These are phyloP conservation scores for Lissocephala sabroskyi DNA, from an alignment of 2,888 invertebrate species.

Conservation along the genomic window DNA sequence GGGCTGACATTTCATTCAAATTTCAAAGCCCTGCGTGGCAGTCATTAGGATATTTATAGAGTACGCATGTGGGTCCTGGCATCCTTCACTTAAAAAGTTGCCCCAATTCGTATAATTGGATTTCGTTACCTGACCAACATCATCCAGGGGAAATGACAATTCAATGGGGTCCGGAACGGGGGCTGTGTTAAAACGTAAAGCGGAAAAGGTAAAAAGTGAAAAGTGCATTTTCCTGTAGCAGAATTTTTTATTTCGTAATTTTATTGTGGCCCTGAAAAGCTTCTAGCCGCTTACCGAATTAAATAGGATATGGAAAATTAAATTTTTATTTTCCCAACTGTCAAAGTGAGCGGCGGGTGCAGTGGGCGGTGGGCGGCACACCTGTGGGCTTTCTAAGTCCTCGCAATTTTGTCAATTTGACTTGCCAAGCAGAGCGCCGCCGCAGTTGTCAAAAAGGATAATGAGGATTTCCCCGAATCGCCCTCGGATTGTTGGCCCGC, in stretches of 20 bases:
- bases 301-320: conserved; percentile 36
- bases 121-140: too few species aligned
- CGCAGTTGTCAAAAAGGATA: conserved; percentile 52
- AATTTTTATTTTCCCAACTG: conserved; percentile 17
- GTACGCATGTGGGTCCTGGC: not conserved
- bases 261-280: too few species aligned
- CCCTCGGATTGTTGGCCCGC: too few species aligned
- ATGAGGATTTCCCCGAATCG: conserved; percentile 27
- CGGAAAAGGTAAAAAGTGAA: too few species aligned
- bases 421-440: conserved; percentile 24
- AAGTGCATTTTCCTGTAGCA: too few species aligned
- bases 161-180: too few species aligned
- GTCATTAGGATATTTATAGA: conserved; percentile 43
- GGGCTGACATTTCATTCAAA: too few species aligned
- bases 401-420: conserved; percentile 29
- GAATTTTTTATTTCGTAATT: too few species aligned
- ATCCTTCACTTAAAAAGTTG: not conserved
- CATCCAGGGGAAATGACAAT: too few species aligned
- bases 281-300: conserved; percentile 16
- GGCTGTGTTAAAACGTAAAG: too few species aligned
- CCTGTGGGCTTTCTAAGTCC: conserved; percentile 19
- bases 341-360: too few species aligned
- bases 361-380: conserved; percentile 3
- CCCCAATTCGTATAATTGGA: not conserved
- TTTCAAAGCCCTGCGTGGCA: too few species aligned